These are phyloP conservation scores for Gastrophryne carolinensis DNA, from an alignment of 2,797 vertebrate species.

Conservation along the genomic window DNA sequence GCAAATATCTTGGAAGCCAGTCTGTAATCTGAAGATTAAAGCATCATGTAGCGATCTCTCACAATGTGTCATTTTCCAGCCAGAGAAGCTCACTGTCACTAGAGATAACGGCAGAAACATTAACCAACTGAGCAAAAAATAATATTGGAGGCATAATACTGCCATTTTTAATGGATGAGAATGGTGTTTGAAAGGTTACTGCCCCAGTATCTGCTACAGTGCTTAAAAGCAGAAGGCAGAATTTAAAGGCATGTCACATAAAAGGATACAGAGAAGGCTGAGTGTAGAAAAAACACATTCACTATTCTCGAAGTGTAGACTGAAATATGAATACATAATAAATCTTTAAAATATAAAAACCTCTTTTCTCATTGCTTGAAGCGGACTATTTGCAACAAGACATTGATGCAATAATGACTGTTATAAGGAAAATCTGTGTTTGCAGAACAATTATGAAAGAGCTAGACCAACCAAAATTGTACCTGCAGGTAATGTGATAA, in stretches of 20 bases:
- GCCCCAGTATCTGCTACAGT: background rate
- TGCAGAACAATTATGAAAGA: too few species aligned
- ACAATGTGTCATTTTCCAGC: constrained; percentile 52
- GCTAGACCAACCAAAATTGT: too few species aligned
- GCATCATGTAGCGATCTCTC: constrained; percentile 30
- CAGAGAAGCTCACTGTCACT: constrained; percentile 47
- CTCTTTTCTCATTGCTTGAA: too few species aligned
- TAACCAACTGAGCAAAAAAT: constrained; percentile 21
- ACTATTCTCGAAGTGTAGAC: too few species aligned
- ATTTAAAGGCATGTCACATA: background rate
- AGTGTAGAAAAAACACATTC: too few species aligned
- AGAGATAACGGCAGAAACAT: constrained; percentile 49
- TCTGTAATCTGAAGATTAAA: constrained; percentile 53
- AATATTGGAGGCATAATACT: constrained; percentile 24
- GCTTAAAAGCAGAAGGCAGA: background rate
- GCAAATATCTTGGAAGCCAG: constrained; percentile 32
- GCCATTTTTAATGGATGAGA: constrained; percentile 1
- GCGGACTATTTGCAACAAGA: too few species aligned
- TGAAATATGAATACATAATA: too few species aligned
- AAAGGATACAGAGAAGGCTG: background rate
- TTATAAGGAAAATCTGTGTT: too few species aligned
- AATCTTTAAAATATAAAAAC: too few species aligned
- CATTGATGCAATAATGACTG: too few species aligned
- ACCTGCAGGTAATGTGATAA: too few species aligned
- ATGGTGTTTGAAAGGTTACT: background rate